Conservation (phyloP, 30 jellyfish, hydroid and myxozoan genomes). For the Aurelia coerulea region DNA sequence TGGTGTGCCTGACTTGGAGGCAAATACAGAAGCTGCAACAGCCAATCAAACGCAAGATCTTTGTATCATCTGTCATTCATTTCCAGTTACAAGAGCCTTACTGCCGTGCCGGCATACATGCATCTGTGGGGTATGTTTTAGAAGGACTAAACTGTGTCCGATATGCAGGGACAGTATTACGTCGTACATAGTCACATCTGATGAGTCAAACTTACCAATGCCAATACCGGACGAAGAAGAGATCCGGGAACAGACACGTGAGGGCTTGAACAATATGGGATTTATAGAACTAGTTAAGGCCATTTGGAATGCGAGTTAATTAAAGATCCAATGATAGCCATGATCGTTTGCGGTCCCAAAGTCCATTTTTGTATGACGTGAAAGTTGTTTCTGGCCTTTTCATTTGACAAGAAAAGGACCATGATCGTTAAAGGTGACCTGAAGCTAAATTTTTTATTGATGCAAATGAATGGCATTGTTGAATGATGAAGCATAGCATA, state of each 20-base stretch:
- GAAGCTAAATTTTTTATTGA: too few relatives aligned
- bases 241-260: conserved; percentile 57
- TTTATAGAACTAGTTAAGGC: conserved; percentile 65
- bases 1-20: conserved; percentile 51
- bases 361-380: too few relatives aligned
- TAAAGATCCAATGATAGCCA: too few relatives aligned
- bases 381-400: too few relatives aligned
- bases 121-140: conserved; percentile 80
- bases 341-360: too few relatives aligned
- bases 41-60: conserved; percentile 42
- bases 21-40: conserved; percentile 3
- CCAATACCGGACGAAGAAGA: conserved; percentile 70
- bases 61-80: conserved; percentile 79
- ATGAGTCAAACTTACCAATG: conserved; percentile 63
- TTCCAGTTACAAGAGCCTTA: conserved; percentile 88
- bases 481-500: too few relatives aligned
- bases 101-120: conserved; percentile 92
- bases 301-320: conserved; percentile 87
- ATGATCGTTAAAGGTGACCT: too few relatives aligned
- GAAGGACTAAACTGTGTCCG: conserved; percentile 71
- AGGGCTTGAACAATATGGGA: conserved; percentile 69
- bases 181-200: conserved; percentile 61
- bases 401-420: too few relatives aligned
- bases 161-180: conserved; percentile 64
- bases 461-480: too few relatives aligned